phyloP scores from a whole-genome alignment of 2,113 vertebrate genomes.

The Thalassarche chlororhynchos region DNA sequence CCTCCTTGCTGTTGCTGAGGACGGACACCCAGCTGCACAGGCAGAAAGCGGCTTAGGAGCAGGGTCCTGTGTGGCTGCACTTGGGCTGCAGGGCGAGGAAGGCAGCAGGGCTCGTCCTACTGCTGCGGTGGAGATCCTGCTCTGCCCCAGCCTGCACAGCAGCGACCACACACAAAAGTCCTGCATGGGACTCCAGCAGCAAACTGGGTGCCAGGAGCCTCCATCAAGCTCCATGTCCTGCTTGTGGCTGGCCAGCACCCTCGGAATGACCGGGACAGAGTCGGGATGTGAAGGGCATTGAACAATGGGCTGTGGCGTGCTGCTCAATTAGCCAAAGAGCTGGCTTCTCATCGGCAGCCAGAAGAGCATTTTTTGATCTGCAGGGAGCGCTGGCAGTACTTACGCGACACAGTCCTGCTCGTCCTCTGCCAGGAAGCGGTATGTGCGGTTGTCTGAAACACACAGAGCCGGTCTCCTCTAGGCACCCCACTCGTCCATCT shows the following conservation, averaged over 20 bases:
- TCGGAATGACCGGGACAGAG: background rate
- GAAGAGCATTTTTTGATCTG: background rate
- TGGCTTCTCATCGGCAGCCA: background rate
- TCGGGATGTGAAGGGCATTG: background rate
- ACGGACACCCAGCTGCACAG: constrained; percentile 75
- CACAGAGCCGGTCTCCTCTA: background rate
- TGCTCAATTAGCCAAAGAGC: background rate
- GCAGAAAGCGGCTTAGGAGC: background rate
- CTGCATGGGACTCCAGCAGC: background rate
- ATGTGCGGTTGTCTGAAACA: constrained; percentile 74
- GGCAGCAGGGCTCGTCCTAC: background rate
- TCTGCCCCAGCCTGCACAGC: background rate
- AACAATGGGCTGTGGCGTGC: background rate
- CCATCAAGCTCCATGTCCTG: background rate
- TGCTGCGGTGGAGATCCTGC: background rate
- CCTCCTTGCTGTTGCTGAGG: constrained; percentile 78
- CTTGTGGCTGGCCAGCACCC: rapidly evolving
- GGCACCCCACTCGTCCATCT: rapidly evolving
- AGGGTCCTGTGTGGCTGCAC: rapidly evolving
- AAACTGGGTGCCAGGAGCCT: background rate
- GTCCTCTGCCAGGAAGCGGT: constrained; percentile 71
- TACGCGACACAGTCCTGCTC: constrained; percentile 71
- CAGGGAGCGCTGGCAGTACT: background rate
- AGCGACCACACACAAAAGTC: background rate
- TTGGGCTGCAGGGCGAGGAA: background rate